Percentiles rank a stretch among this genome's conserved stretches.
phyloP scores from a whole-genome alignment of 1,140 invertebrate genomes.

The Brachionus plicatilis region DNA sequence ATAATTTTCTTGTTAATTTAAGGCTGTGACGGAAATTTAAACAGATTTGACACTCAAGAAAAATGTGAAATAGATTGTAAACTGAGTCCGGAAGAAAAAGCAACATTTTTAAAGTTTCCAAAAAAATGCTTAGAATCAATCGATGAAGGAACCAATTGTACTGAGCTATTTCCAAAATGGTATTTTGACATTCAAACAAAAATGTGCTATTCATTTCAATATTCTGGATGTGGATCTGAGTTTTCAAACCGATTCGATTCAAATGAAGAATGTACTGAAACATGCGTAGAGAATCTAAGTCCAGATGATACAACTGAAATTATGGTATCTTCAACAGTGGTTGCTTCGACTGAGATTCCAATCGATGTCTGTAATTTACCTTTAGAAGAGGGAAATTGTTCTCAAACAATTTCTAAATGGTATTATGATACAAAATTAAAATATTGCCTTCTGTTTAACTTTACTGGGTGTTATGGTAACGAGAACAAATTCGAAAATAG shows the following conservation, averaged over 20 bases:
- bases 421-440: slow-evolving; percentile 23
- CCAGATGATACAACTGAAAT: not conserved
- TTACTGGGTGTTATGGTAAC: slow-evolving; percentile 64
- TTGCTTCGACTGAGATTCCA: not conserved
- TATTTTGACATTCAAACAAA: slow-evolving; percentile 76
- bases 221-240: slow-evolving; percentile 66
- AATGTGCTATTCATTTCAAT: slow-evolving; percentile 88
- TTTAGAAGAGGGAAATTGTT: slow-evolving; percentile 38
- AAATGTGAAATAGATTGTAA: slow-evolving; percentile 62
- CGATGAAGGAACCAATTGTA: not conserved
- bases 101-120: not conserved
- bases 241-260: slow-evolving; percentile 21
- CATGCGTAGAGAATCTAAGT: not conserved
- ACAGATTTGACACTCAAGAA: slow-evolving; percentile 63
- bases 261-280: not conserved
- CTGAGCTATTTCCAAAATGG: slow-evolving; percentile 59
- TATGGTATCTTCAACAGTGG: not conserved
- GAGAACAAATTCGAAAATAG: slow-evolving; percentile 81
- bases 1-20: not conserved
- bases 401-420: slow-evolving; percentile 41
- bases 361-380: slow-evolving; percentile 59
- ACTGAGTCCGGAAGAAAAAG: slow-evolving; percentile 19
- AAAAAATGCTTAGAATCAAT: not conserved
- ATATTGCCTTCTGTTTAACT: slow-evolving; percentile 25
- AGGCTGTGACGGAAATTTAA: slow-evolving; percentile 51